A percentile compares a stretch with the other conserved stretches of the same genome.
phyloP scores from a whole-genome alignment of 2,888 invertebrate genomes.

The Iselma pallidipennis region DNA sequence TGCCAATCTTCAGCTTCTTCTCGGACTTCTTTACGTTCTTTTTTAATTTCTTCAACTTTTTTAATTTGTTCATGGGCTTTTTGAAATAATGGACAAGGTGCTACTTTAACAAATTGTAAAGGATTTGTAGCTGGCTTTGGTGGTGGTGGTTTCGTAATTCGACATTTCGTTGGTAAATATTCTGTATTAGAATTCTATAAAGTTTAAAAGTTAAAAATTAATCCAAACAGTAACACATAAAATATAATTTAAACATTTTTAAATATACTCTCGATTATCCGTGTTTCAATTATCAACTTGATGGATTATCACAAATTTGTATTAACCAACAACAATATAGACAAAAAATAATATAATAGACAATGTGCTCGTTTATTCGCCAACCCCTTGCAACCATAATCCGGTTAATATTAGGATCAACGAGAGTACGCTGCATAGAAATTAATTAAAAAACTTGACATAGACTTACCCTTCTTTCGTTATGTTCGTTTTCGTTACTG shows the following conservation, averaged over 20 bases:
- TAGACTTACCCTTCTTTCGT: conserved; percentile 38
- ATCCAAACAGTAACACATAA: no score
- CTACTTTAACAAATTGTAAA: conserved; percentile 86
- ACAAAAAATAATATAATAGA: no score
- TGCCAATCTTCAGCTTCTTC: conserved; percentile 92
- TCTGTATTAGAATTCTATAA: conserved; percentile 52
- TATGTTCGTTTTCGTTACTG: conserved; percentile 38
- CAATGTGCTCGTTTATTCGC: no score
- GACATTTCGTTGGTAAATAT: conserved; percentile 55
- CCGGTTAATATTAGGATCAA: no score
- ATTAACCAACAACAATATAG: neutral
- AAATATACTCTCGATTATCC: no score
- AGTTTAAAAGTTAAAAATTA: conserved; percentile 10
- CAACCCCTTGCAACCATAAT: no score
- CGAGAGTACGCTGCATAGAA: no score
- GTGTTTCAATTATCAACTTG: no score
- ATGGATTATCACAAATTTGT: no score
- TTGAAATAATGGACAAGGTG: conserved; percentile 84
- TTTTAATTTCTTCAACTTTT: conserved; percentile 82
- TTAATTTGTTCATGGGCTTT: conserved; percentile 84
- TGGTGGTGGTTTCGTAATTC: conserved; percentile 73
- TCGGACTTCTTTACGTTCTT: conserved; percentile 76
- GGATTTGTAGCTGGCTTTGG: conserved; percentile 85
- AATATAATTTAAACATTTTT: no score
- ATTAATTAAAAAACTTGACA: no score